Base-by-base conservation (phyloP, 92 coral and sea anemone species). In the Parazoanthus atlanticus region DNA sequence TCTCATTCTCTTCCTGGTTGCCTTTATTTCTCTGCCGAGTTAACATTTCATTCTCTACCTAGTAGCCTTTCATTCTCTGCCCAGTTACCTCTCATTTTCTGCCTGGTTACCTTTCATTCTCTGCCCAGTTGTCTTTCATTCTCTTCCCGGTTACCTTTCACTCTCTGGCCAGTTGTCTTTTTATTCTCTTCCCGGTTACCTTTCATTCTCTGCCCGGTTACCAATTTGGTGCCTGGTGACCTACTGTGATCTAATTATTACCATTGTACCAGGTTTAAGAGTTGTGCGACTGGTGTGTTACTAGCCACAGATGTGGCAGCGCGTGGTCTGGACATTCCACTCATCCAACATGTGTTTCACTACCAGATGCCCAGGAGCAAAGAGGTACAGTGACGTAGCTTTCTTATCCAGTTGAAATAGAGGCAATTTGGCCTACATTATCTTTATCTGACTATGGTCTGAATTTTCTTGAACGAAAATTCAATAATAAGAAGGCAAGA, bases 281-380 rank as follows among this genome's bases (percentile, higher is more conserved):
- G 96, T 23, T 91, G 91, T 52, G 82, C 85, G 29, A 89, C 88
- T 67, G 96, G 99, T 26, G 91, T 96, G 76, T 93, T 96, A 46
- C 94, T 96, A 28, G 98, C 99, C 0, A 95, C 99, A 29, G 98
- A 95, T 92, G 99, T 95, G 82, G 98, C 99, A 3, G 96, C 98
- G 0, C 86, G 99, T 77, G 99, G 99, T 43, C 94, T 97, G 93
- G 99, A 97, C 47, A 97, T 97, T 13, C 94, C 98, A n/a, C 91
- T 93, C 38, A 95, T 97, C 75, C 95, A 97, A 46, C 99, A 97
- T 80, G 99, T 97, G 70, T 89, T 97, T 54, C 99, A 97, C 80
- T 97, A 97, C 84, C 98, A 97, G 91, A 96, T 97, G 43, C 98
- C 99, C 15, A 94, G 96, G 73, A 96, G 90, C 87, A 93, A 96